phyloP scores from a whole-genome alignment of 2,888 invertebrate species.

The Busseola fusca region DNA sequence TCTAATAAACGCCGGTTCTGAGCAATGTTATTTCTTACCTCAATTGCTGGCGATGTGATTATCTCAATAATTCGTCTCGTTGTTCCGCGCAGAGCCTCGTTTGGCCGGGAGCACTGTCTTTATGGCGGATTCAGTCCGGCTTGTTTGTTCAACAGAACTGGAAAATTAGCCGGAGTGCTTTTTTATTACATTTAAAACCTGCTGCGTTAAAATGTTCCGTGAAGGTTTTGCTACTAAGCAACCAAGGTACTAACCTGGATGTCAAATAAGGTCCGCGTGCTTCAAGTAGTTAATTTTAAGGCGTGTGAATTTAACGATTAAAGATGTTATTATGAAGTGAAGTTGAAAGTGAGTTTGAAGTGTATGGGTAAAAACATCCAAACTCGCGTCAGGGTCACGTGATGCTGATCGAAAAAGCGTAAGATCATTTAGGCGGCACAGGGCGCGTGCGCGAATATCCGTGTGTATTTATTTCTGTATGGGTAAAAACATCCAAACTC shows the following conservation, averaged over 20 bases:
- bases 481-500: no score
- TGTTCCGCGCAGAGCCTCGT: conserved; percentile 57
- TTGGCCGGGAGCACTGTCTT: conserved; percentile 66
- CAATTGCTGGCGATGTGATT: conserved; percentile 70
- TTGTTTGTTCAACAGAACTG: conserved; percentile 66
- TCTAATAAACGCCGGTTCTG: conserved; percentile 59
- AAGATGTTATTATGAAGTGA: neutral
- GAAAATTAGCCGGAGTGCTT: conserved; percentile 82
- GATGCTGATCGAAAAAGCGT: no score
- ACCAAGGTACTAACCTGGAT: conserved; percentile 6
- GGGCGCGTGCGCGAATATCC: no score
- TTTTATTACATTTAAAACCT: conserved; percentile 80
- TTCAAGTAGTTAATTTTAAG: neutral
- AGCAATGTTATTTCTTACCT: conserved; percentile 69
- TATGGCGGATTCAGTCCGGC: conserved; percentile 67
- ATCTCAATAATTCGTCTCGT: conserved; percentile 72
- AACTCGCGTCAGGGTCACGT: no score
- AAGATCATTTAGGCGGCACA: no score
- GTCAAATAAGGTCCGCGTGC: conserved; percentile 2
- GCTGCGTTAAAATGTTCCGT: conserved; percentile 73
- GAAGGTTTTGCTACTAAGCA: conserved; percentile 61
- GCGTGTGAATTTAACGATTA: neutral
- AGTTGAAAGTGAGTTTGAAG: no score
- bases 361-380: no score
- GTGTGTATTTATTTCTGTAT: no score